Evolutionary conservation across 2,113 vertebrate genomes (phyloP).

Genomic region (Muntiacus reevesi): DNA sequence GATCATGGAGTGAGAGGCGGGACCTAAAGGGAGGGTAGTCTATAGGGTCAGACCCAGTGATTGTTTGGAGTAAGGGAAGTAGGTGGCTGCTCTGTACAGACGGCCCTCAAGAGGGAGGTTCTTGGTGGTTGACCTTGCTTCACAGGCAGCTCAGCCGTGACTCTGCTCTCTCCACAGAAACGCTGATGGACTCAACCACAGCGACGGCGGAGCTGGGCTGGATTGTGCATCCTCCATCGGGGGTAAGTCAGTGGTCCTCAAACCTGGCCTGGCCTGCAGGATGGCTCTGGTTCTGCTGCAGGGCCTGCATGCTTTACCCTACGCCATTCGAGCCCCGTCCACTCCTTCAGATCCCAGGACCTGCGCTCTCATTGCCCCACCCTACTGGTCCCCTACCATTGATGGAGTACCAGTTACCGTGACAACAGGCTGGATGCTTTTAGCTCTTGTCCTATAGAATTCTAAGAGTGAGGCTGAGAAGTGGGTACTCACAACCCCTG

Average conservation of each 20-base stretch:
- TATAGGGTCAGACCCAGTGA: background rate
- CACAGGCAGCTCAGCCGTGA: background rate
- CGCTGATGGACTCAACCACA: slow-evolving; percentile 96
- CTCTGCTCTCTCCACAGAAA: slow-evolving; percentile 84
- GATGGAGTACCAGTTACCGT: background rate
- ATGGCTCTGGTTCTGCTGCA: background rate
- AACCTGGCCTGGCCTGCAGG: background rate
- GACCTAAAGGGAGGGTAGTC: background rate
- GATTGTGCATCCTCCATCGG: slow-evolving; percentile 91
- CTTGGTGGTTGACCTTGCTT: background rate
- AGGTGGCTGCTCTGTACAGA: background rate
- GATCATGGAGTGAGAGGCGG: background rate
- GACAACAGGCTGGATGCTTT: background rate
- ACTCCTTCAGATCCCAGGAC: background rate
- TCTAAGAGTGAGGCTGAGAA: background rate
- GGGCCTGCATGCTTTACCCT: background rate
- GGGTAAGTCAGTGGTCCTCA: slow-evolving; percentile 84
- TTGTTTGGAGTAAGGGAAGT: background rate
- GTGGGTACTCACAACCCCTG: background rate
- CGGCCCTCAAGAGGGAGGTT: background rate
- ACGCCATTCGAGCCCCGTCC: slow-evolving; percentile 52
- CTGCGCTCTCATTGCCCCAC: background rate
- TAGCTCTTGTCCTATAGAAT: background rate
- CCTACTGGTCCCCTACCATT: background rate
- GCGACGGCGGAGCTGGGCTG: slow-evolving; percentile 97